These are phyloP conservation scores for Typhlichthys eigenmanni DNA, from an alignment of 2,797 vertebrate species.

Conservation along the genomic window DNA sequence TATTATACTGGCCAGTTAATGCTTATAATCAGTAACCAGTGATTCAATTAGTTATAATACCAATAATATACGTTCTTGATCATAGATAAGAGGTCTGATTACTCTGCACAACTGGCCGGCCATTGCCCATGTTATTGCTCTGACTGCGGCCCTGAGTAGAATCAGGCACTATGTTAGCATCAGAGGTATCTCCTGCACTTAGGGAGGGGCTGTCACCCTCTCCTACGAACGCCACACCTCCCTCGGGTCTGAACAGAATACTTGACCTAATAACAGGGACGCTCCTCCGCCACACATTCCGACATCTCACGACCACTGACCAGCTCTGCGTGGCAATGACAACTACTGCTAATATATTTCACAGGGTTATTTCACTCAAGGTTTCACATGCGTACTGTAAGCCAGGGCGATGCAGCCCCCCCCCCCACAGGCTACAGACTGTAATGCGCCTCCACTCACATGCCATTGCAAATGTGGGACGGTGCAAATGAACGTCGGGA, in stretches of 20 bases:
- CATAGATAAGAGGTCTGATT: constrained; percentile 7
- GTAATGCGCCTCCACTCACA: too few relatives aligned
- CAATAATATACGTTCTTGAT: neutral
- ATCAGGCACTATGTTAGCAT: constrained; percentile 19
- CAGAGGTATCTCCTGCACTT: constrained; percentile 6
- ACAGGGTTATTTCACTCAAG: too few relatives aligned
- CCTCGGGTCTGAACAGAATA: neutral
- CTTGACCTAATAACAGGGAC: neutral
- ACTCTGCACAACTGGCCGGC: neutral
- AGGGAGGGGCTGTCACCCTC: too few relatives aligned
- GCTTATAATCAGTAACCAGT: neutral
- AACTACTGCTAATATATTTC: neutral
- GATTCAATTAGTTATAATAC: neutral
- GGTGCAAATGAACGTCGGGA: too few relatives aligned
- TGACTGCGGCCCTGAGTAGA: constrained; percentile 48
- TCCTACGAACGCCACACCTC: neutral
- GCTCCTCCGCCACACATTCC: neutral
- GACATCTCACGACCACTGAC: neutral
- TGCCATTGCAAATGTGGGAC: too few relatives aligned
- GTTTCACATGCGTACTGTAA: too few relatives aligned
- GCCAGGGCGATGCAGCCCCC: too few relatives aligned
- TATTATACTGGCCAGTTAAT: constrained; percentile 2
- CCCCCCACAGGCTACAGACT: too few relatives aligned
- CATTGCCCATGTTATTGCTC: constrained; percentile 53
- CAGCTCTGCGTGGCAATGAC: constrained; percentile 1